A percentile compares a stretch with the other conserved stretches of the same genome.
Evolutionary conservation across 2,888 invertebrate species (phyloP).

Genomic region (Andricus curvator): DNA sequence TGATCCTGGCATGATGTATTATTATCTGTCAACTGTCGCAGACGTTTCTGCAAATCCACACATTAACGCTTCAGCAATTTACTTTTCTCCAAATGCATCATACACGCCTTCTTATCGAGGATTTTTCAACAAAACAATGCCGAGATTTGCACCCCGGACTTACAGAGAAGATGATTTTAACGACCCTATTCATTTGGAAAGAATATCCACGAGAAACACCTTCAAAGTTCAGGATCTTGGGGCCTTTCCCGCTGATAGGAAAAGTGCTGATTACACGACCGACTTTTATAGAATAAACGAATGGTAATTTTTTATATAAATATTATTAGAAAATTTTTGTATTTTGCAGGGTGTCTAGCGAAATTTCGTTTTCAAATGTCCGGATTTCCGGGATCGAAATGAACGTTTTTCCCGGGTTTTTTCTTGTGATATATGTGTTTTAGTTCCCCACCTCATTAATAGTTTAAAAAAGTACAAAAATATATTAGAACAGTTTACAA

Average conservation of each 20-base stretch:
- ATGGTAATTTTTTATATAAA: slow-evolving; percentile 81
- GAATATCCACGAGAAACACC: slow-evolving; percentile 96
- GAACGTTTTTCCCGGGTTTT: no score
- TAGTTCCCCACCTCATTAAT: no score
- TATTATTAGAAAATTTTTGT: no score
- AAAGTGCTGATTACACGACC: slow-evolving; percentile 92
- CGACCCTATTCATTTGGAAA: slow-evolving; percentile 96
- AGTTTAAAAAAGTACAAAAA: no score
- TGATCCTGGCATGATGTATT: slow-evolving; percentile 99
- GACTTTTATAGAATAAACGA: slow-evolving; percentile 95
- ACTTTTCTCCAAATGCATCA: slow-evolving; percentile 95
- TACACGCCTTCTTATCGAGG: slow-evolving; percentile 97
- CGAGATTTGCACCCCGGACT: slow-evolving; percentile 95
- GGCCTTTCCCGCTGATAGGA: slow-evolving; percentile 88
- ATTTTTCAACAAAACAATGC: slow-evolving; percentile 97
- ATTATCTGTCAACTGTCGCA: slow-evolving; percentile 95
- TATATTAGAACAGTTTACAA: no score
- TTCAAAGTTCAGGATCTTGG: slow-evolving; percentile 93
- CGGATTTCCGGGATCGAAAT: no score
- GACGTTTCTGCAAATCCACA: slow-evolving; percentile 96
- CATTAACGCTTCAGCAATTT: slow-evolving; percentile 95
- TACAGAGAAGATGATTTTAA: slow-evolving; percentile 95
- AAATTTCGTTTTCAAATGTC: no score
- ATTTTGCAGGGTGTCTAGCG: no score
- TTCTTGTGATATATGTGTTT: no score